Conservation (phyloP, 2,113 vertebrate genomes). For the Scartelaos histophorus region DNA sequence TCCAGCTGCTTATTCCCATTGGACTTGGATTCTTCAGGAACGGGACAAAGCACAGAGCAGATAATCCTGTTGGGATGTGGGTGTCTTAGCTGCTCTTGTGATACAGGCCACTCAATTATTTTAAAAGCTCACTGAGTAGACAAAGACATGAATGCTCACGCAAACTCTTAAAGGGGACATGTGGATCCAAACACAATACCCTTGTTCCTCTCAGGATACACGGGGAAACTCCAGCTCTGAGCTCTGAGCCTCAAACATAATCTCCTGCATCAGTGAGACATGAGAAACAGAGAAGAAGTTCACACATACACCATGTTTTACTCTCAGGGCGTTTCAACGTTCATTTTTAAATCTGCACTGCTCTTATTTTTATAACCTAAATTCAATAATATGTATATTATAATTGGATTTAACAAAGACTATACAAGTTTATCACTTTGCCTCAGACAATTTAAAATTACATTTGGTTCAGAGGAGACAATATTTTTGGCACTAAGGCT, state of each 20-base stretch:
- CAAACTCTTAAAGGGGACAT: slow-evolving; percentile 46
- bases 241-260: neutral
- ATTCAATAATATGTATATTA: no score
- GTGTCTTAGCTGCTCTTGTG: slow-evolving; percentile 40
- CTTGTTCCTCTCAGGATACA: neutral
- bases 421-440: no score
- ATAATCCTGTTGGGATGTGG: slow-evolving; percentile 56
- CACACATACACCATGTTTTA: no score
- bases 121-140: slow-evolving; percentile 69
- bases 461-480: no score
- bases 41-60: slow-evolving; percentile 31
- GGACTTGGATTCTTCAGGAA: neutral
- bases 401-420: no score
- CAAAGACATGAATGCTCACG: slow-evolving; percentile 58
- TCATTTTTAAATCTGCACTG: no score
- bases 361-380: no score
- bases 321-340: no score
- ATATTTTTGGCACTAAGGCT: no score
- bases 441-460: no score
- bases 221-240: slow-evolving; percentile 4
- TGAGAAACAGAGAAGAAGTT: no score
- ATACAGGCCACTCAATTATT: slow-evolving; percentile 60
- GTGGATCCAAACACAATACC: slow-evolving; percentile 31
- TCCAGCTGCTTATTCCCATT: neutral
- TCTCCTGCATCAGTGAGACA: no score